Evolutionary conservation across 2,113 vertebrate species (phyloP).

Genomic region (Menidia beryllina): DNA sequence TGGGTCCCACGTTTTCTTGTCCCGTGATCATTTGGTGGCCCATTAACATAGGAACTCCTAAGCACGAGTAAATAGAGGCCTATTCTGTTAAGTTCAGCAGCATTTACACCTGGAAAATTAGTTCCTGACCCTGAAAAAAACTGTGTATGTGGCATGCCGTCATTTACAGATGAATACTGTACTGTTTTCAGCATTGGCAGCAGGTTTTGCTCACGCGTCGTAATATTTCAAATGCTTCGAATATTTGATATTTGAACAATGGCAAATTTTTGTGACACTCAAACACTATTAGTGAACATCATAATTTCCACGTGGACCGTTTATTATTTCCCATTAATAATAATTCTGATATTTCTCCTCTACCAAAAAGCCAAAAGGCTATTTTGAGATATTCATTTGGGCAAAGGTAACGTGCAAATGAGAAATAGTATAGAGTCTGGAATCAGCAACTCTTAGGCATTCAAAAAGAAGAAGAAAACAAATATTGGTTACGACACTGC

Average conservation of each 20-base stretch:
- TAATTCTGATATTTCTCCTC: no score
- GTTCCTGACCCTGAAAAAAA: not conserved
- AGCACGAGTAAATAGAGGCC: no score
- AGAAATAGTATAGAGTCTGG: not conserved
- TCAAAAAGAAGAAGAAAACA: not conserved
- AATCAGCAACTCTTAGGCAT: not conserved
- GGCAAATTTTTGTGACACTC: not conserved
- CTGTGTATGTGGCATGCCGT: not conserved
- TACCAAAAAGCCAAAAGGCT: not conserved
- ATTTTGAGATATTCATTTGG: not conserved
- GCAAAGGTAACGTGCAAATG: not conserved
- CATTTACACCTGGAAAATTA: not conserved
- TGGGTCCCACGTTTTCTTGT: slow-evolving; percentile 33
- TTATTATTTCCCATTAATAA: slow-evolving; percentile 44
- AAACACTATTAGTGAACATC: slow-evolving; percentile 39
- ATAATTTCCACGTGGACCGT: slow-evolving; percentile 37
- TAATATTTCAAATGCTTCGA: slow-evolving; percentile 10
- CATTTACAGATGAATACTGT: not conserved
- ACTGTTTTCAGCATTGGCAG: no score
- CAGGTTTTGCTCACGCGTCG: no score
- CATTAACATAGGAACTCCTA: not conserved
- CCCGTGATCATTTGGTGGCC: slow-evolving; percentile 23
- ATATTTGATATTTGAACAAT: no score
- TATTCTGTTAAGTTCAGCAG: no score
- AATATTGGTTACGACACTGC: not conserved